Base-by-base conservation (phyloP, 2,797 vertebrate genomes). In the Enteromius radiatus region DNA sequence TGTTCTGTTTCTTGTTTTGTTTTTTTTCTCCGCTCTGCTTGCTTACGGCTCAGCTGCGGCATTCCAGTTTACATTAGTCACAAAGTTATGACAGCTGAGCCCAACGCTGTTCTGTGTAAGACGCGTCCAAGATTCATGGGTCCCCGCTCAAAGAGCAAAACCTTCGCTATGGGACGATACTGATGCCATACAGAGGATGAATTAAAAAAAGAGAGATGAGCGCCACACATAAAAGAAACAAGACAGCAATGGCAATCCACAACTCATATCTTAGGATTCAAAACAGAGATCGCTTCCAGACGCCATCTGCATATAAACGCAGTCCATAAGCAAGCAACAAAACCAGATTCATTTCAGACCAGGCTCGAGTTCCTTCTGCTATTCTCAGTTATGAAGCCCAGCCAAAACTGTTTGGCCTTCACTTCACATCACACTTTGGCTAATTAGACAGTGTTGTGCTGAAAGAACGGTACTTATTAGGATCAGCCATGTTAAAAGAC, bases 31-130 rank as follows among this genome's bases (percentile, higher is more conserved):
- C 23, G 2, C 31, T 77, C 71, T 23, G 14, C 52, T 77, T 19
- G 11, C 67, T 71, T 70, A 78, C 28, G 61, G 63, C 52, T 73
- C 85, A 73, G 78, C 76, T 78, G 59, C 4, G 73, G 83, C 56
- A 81, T 81, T 86, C 74, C 81, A 79, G 81, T 61, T 80, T 83
- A 76, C 64, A 65, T 76, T 73, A 83, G 82, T 83, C 86, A 84
- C 71, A 85, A 71, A 31, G 38, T 71, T 78, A 70, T 64, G 80
- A 49, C 67, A 82, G 84, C 76, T 80, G 80, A 87, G 36, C 61
- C 74, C 59, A 23, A 70, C 47, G 56, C 59, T 69, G 71, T 76
- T 88, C 64, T 64, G 61, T 67, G 68, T 77, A 73, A 79, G 70
- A 82, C 43, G n/a, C 56, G n/a, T 75, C 31, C 78, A 76, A 64